These are phyloP conservation scores for Sinocyclocheilus rhinocerous DNA, from an alignment of 2,113 vertebrate species.

Conservation along the genomic window DNA sequence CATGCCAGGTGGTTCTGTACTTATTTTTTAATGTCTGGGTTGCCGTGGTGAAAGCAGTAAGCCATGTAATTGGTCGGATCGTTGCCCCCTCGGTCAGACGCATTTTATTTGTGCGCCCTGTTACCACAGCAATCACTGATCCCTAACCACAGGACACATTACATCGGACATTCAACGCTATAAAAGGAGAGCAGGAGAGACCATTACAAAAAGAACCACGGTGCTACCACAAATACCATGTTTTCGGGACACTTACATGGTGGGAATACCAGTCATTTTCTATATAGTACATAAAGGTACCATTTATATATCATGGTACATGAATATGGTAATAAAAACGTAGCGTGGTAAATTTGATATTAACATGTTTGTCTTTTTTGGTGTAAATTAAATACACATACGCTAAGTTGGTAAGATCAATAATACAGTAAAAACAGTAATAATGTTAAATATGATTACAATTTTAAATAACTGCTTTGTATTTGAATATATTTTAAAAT, in stretches of 20 bases:
- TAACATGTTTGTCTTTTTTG: neutral
- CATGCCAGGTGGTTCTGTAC: conserved; percentile 56
- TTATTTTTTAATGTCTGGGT: conserved; percentile 45
- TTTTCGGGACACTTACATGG: neutral
- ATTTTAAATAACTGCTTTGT: too few species aligned
- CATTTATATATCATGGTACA: neutral
- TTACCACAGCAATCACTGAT: conserved; percentile 41
- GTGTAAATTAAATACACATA: too few species aligned
- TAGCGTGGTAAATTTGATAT: neutral
- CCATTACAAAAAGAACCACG: neutral
- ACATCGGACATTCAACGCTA: neutral
- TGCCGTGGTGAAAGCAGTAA: conserved; percentile 62
- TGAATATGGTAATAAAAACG: neutral
- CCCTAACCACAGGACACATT: conserved; percentile 38
- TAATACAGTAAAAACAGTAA: neutral
- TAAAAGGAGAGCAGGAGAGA: neutral
- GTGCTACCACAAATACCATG: neutral
- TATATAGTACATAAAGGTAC: neutral
- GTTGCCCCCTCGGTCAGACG: conserved; percentile 53
- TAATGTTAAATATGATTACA: neutral
- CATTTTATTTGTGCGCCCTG: conserved; percentile 40
- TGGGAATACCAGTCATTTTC: neutral
- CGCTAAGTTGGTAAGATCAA: neutral
- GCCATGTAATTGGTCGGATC: conserved; percentile 69
- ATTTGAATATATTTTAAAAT: too few species aligned